Base-by-base conservation (phyloP, 2,113 vertebrate genomes). In the Rhizomys pruinosus region DNA sequence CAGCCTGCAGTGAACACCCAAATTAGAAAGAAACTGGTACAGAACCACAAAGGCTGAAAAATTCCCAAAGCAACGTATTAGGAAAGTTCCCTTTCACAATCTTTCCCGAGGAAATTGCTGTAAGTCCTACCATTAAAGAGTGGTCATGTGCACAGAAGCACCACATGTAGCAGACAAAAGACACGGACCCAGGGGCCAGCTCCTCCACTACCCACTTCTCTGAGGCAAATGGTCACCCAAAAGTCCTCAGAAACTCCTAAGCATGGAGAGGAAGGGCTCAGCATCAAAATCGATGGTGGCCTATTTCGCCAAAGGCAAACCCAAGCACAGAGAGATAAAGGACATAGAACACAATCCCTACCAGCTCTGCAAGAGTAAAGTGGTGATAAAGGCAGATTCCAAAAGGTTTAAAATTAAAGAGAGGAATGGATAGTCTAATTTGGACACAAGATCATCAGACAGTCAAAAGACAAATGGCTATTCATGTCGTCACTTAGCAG, bases 81-180 rank as follows among this genome's bases (percentile, higher is more conserved):
- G 34, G 37, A 55, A 93, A 89, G 71, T 39, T 89, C 61, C 39
- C 63, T 69, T 77, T 88, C 69, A 13, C 32, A 19, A 23, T 4
- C 89, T 85, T 84, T 77, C 29, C 57, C 4, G 19, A 37, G 42
- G 34, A 84, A 79, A 37, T 9, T 69, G 13, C 37, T 87, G 69
- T 47, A 81, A 84, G 61, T 72, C 22, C 72, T 52, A 73, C 27
- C 27, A 68, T 12, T 4, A 25, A 44, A 73, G 23, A 42, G 16
- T 29, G 61, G 44, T 22, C 0, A 0, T 32, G 34, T 8, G n/a
- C 27, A 74, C 22, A 63, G 34, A 71, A 20, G 29, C 20, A 23
- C 22, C 5, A 1, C 3, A 0, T 0, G 0, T 0, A 32, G 71
- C n/a, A 66, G 37, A 25, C 16, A 47, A 72, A 29, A 57, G 59